Conservation (phyloP, 2,113 vertebrate species). For the Bubo blakistoni region DNA sequence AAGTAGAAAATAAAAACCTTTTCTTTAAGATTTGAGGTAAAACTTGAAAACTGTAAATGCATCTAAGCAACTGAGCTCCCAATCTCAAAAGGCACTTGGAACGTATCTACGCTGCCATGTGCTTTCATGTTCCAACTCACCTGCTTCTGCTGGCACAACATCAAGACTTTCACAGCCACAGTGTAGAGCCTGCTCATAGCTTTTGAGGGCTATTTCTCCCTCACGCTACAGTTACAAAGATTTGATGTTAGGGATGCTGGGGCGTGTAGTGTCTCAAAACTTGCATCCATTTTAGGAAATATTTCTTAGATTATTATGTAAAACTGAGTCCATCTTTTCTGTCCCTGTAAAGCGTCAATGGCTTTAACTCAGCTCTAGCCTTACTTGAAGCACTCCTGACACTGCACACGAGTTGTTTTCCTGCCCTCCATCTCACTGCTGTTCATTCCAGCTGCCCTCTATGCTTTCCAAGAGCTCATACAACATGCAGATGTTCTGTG, state of each 20-base stretch:
- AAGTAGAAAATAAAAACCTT: not conserved
- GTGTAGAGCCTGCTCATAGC: not conserved
- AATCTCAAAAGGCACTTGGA: not conserved
- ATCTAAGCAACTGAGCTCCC: not conserved
- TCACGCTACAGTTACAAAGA: not conserved
- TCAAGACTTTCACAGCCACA: not conserved
- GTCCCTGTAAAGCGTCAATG: not conserved
- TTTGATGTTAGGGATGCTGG: not conserved
- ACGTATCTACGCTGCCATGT: not conserved
- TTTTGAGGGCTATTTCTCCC: not conserved
- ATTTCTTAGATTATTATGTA: not conserved
- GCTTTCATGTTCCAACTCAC: not conserved
- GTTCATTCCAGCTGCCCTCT: not conserved
- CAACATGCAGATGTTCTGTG: not conserved
- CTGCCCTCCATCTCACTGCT: not conserved
- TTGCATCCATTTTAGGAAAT: not conserved
- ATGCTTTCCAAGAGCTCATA: not conserved
- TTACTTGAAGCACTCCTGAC: not conserved
- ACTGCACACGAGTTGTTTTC: not conserved
- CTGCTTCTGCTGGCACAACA: not conserved
- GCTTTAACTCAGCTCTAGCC: not conserved
- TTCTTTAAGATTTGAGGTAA: not conserved
- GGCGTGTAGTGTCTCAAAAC: rapidly evolving
- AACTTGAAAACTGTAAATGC: not conserved
- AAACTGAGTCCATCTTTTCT: not conserved